phyloP scores from a whole-genome alignment of 2,797 vertebrate genomes.

The Sphenopsis melanotis region DNA sequence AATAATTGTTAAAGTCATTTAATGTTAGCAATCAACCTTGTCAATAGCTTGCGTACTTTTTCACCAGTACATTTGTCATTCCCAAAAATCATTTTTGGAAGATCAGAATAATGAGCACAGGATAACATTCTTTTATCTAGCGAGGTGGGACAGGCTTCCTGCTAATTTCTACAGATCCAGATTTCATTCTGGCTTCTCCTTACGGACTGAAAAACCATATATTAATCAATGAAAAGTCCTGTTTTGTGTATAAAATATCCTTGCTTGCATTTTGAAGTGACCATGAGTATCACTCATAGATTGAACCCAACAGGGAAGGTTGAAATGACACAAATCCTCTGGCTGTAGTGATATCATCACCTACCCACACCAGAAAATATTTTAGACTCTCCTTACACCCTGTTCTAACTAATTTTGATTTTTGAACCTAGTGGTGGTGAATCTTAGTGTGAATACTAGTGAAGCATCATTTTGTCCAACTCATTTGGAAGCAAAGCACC shows the following conservation, averaged over 20 bases:
- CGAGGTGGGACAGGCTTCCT: background rate
- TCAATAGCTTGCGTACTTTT: background rate
- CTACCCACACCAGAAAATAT: rapidly evolving
- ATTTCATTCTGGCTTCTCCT: background rate
- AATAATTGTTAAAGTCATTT: background rate
- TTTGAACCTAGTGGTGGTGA: background rate
- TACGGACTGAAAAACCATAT: background rate
- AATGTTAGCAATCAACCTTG: background rate
- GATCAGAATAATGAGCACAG: background rate
- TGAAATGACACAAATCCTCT: background rate
- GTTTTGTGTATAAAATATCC: background rate
- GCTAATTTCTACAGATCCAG: background rate
- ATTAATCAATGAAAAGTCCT: background rate
- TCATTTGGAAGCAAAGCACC: background rate
- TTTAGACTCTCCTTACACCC: background rate
- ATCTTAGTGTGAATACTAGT: background rate
- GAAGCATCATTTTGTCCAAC: background rate
- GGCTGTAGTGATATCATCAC: background rate
- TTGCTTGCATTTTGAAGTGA: background rate
- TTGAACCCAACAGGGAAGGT: background rate
- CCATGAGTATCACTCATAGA: background rate
- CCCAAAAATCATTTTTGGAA: background rate
- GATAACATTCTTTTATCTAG: background rate
- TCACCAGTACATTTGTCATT: background rate
- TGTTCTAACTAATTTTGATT: background rate